A percentile compares a stretch with the other conserved stretches of the same genome.
These are phyloP conservation scores for Brachyhypopomus gauderio DNA, from an alignment of 2,113 vertebrate genomes.

Conservation along the genomic window DNA sequence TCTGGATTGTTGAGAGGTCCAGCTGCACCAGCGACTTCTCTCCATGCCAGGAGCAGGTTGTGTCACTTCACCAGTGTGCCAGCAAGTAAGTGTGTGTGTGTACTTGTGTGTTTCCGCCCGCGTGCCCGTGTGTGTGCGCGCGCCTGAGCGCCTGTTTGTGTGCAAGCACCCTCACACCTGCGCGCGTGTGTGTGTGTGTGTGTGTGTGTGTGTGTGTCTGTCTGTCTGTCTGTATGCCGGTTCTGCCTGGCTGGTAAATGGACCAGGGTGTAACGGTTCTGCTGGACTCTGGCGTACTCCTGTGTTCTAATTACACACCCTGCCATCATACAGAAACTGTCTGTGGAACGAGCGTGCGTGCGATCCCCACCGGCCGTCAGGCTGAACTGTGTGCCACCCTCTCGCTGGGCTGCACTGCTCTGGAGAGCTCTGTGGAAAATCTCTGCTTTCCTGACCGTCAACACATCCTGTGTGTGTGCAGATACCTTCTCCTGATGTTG, in stretches of 20 bases:
- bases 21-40: conserved; percentile 49
- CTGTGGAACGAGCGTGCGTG: conserved; percentile 1
- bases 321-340: background rate
- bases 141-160: background rate
- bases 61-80: conserved; percentile 52
- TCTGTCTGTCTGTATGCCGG: background rate
- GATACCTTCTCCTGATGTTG: conserved; percentile 21
- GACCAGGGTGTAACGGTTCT: conserved; percentile 35
- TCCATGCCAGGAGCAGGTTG: conserved; percentile 50
- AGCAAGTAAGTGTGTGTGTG: conserved; percentile 20
- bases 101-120: background rate
- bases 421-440: conserved; percentile 6
- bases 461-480: conserved; percentile 16
- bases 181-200: conserved; percentile 28
- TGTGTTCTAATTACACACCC: conserved; percentile 30
- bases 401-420: background rate
- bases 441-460: background rate
- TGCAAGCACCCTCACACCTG: no score
- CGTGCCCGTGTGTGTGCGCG: conserved; percentile 3
- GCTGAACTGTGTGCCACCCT: background rate
- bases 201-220: conserved; percentile 10
- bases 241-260: conserved; percentile 53
- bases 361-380: background rate
- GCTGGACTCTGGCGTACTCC: conserved; percentile 29
- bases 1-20: conserved; percentile 47